Base-by-base conservation (phyloP, 1,140 invertebrate genomes). In the Platyscapa corneri region DNA sequence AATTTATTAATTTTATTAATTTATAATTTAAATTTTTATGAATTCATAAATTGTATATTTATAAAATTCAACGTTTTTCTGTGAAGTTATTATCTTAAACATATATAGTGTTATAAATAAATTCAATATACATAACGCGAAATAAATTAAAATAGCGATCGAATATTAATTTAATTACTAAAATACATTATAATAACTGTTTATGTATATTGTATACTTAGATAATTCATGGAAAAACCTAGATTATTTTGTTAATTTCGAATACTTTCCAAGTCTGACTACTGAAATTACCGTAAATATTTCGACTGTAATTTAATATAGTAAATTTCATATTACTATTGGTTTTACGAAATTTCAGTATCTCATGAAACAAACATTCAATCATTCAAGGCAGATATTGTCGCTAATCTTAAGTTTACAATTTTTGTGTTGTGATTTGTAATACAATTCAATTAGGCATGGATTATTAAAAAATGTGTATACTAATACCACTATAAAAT, bases 391-490 rank as follows among this genome's bases (percentile, higher is more conserved):
- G 20, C 37, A 56, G 46, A 56, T 67, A 37, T 14, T 65, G 32
- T n/a, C 64, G n/a, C 37, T 42, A 74, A 74, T 39, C 37, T 42
- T 6, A 16, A 42, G 37, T 74, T 74, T 74, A 74, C 70, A 74
- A 23, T 39, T 42, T 39, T 23, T 3, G 23, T 0, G 0, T n/a
- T n/a, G 18, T 42, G 70, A 74, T 74, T 42, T 74, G 37, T 74
- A 42, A 39, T 74, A 12, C 37, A 74, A 74, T 74, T 10, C 23
- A 7, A 74, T 72, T 72, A 72, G 0, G 3, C 12, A 34, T 72
- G 23, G 67, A 46, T 74, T 75, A 82, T 75, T 75, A 70, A 75
- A 82, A 82, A 75, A 82, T 75, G 32, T n/a, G 75, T 3, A 12
- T 37, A n/a, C 34, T 42, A 46, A 49, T 42, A n/a, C 3, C 42